phyloP scores from a whole-genome alignment of 2,797 vertebrate species.

The Balearica regulorum region DNA sequence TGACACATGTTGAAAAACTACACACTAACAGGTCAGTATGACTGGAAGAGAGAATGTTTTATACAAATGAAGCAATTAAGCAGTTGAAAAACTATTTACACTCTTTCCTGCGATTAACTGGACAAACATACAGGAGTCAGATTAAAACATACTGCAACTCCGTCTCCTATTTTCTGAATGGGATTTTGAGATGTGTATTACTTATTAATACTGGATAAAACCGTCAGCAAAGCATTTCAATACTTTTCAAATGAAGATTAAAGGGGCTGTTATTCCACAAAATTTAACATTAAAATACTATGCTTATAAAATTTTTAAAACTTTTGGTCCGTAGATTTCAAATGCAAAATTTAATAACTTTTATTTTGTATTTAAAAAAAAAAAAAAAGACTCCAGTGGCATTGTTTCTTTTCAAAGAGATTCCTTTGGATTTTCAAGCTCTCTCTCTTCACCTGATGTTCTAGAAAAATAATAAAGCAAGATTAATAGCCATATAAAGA shows the following conservation, averaged over 20 bases:
- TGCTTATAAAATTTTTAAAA: conserved; percentile 72
- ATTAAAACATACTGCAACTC: conserved; percentile 51
- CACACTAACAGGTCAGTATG: conserved; percentile 52
- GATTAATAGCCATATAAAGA: neutral
- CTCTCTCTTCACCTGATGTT: conserved; percentile 57
- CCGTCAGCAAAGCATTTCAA: conserved; percentile 57
- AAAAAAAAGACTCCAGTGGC: neutral
- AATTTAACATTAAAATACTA: conserved; percentile 69
- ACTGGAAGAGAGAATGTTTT: conserved; percentile 48
- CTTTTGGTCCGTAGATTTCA: conserved; percentile 52
- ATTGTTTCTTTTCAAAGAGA: conserved; percentile 63
- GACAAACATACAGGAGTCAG: conserved; percentile 52
- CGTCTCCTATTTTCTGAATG: conserved; percentile 51
- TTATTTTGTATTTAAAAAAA: conserved; percentile 32
- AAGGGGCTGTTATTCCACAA: conserved; percentile 30
- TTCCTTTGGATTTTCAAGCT: conserved; percentile 58
- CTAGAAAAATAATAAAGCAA: conserved; percentile 32
- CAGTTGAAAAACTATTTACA: conserved; percentile 38
- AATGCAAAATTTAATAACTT: conserved; percentile 55
- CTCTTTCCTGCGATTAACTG: conserved; percentile 44
- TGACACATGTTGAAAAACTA: conserved; percentile 67
- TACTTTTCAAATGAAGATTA: conserved; percentile 57
- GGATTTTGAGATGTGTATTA: conserved; percentile 20
- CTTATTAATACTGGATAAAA: conserved; percentile 68
- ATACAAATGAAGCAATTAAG: conserved; percentile 44